These are phyloP conservation scores for Mamestra brassicae DNA, from an alignment of 2,888 invertebrate species.

Conservation along the genomic window DNA sequence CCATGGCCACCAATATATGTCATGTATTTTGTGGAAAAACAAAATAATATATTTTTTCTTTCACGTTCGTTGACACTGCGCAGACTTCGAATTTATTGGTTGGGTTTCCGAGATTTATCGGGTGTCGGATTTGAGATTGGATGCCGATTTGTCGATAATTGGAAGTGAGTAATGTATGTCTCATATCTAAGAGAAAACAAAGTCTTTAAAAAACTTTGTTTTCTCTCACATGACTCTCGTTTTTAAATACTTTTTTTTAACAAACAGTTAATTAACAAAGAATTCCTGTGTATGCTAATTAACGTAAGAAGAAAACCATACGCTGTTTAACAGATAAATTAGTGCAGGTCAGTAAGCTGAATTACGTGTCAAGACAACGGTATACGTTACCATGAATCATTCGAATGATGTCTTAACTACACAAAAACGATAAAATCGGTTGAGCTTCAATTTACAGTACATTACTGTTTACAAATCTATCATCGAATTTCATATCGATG, in stretches of 20 bases:
- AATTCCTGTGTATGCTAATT: slow-evolving; percentile 55
- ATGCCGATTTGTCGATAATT: slow-evolving; percentile 16
- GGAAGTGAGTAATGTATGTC: slow-evolving; percentile 15
- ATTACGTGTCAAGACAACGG: slow-evolving; percentile 58
- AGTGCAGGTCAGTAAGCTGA: slow-evolving; percentile 51
- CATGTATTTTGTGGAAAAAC: slow-evolving; percentile 30
- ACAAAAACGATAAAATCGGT: slow-evolving; percentile 9
- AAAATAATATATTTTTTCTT: slow-evolving; percentile 29
- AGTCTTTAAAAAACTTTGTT: neutral
- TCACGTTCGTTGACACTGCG: slow-evolving; percentile 36
- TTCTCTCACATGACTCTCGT: too few relatives aligned
- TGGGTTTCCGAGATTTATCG: slow-evolving; percentile 25
- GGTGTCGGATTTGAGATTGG: slow-evolving; percentile 2
- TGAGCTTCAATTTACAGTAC: slow-evolving; percentile 33
- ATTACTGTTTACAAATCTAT: slow-evolving; percentile 44
- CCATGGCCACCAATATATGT: slow-evolving; percentile 37
- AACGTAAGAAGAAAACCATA: slow-evolving; percentile 48
- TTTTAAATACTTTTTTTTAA: too few relatives aligned
- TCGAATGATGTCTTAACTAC: slow-evolving; percentile 25
- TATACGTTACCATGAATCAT: slow-evolving; percentile 54
- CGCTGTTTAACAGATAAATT: slow-evolving; percentile 55
- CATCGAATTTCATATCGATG: slow-evolving; percentile 12
- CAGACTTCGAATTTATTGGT: slow-evolving; percentile 24
- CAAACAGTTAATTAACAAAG: slow-evolving; percentile 21
- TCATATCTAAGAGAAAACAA: slow-evolving; percentile 26